A percentile compares a stretch with the other conserved stretches of the same genome.
Conservation (phyloP, 2,113 vertebrate genomes). For the Amazona guildingii region DNA sequence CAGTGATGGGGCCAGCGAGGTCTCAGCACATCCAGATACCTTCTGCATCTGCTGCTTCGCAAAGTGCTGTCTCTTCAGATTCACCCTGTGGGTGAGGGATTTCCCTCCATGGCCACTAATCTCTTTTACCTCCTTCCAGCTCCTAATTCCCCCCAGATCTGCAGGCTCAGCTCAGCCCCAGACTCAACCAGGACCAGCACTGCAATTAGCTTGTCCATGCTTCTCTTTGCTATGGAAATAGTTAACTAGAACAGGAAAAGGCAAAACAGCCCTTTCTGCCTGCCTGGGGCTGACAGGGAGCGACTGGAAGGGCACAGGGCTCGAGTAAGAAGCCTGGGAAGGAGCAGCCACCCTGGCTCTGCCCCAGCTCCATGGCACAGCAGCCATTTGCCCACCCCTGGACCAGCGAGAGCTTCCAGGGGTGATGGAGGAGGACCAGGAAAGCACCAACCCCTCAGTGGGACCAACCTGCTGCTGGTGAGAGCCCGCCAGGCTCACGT, state of each 20-base stretch:
- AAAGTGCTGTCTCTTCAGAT: not conserved
- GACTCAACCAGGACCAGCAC: not conserved
- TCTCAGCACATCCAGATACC: fast-evolving
- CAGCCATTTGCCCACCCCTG: fast-evolving
- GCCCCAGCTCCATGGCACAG: not conserved
- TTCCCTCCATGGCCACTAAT: not conserved
- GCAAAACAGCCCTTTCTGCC: not conserved
- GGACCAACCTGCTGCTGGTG: conserved; percentile 62
- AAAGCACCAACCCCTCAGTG: conserved; percentile 67
- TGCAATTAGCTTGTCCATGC: not conserved
- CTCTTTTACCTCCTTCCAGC: conserved; percentile 38
- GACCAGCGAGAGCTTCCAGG: not conserved
- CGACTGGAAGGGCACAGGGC: not conserved
- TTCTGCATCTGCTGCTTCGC: not conserved
- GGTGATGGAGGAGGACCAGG: conserved; percentile 41
- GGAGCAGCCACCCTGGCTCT: not conserved
- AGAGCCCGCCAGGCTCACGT: conserved; percentile 65
- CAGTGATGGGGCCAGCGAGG: fast-evolving
- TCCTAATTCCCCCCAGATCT: conserved; percentile 32
- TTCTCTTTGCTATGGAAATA: not conserved
- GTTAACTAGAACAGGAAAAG: not conserved
- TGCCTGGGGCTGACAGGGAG: not conserved
- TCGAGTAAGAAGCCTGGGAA: not conserved
- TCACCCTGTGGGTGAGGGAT: not conserved
- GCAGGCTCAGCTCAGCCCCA: not conserved